phyloP scores from a whole-genome alignment of 2,113 vertebrate genomes.

The Hydrolagus affinis region DNA sequence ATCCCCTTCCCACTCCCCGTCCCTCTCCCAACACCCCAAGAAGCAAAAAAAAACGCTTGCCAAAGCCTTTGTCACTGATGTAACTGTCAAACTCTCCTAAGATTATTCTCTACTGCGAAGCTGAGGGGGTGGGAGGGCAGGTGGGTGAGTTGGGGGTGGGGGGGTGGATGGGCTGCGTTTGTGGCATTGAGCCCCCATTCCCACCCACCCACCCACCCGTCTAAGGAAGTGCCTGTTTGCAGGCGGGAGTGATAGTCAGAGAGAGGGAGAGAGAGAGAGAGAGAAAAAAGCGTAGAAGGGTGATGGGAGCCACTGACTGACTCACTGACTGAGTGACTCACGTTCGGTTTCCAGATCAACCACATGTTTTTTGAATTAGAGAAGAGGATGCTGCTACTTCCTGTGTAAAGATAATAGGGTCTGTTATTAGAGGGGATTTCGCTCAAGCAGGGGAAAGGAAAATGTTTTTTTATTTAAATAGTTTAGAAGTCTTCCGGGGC shows the following conservation, averaged over 20 bases:
- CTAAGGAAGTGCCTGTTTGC: slow-evolving; percentile 27
- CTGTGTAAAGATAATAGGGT: slow-evolving; percentile 52
- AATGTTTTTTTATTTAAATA: slow-evolving; percentile 25
- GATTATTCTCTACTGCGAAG: slow-evolving; percentile 17
- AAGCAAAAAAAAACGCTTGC: too few species aligned
- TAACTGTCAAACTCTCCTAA: slow-evolving; percentile 22
- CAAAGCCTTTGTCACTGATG: neutral
- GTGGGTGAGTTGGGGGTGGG: too few species aligned
- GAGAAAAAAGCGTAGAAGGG: too few species aligned
- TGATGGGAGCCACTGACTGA: too few species aligned
- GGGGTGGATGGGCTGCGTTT: slow-evolving; percentile 13
- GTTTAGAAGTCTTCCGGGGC: slow-evolving; percentile 7
- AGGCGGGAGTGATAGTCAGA: slow-evolving; percentile 19
- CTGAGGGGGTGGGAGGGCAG: too few species aligned
- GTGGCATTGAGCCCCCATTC: slow-evolving; percentile 13
- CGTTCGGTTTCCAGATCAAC: slow-evolving; percentile 38
- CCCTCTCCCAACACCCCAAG: too few species aligned
- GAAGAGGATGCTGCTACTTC: slow-evolving; percentile 60
- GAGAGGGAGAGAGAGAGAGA: slow-evolving; percentile 15
- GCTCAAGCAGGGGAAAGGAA: slow-evolving; percentile 46
- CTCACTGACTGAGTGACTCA: too few species aligned
- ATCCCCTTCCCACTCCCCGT: too few species aligned
- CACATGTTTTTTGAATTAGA: slow-evolving; percentile 56
- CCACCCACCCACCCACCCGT: too few species aligned
- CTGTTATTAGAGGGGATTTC: slow-evolving; percentile 49